Evolutionary conservation across 1,140 invertebrate genomes (phyloP), one percentile per base, ranked within the genome.

Genomic region (Bombus turneri): DNA sequence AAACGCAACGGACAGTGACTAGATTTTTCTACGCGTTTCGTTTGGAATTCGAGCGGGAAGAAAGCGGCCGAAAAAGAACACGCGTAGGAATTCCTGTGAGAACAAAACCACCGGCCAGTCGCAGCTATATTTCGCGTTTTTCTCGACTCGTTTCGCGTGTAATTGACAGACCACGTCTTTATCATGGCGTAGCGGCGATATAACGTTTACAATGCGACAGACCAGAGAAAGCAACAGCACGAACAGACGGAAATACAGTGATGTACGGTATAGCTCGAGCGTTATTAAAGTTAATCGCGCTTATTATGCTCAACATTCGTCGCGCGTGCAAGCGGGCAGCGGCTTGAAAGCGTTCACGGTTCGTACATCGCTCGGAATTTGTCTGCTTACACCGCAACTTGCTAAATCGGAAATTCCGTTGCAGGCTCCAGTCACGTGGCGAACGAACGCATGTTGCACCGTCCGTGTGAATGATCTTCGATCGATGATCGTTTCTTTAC

Each of bases 341-440:
- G 62, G 59, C 83, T 86, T 62, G 90, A 91, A 91, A 91, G 84
- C 68, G 83, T 90, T 91, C 83, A 91, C 90, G 90, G 72, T 91
- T 81, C 76, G 86, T 18, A n/a, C 68, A 31, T 62, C 53, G 18
- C 77, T 43, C 68, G 89, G 73, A 86, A 90, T 88, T 66, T 83
- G n/a, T 77, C 34, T 64, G 76, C 34, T 57, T 73, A 25, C 1
- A 28, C 31, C 8, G 2, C 3, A 37, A 25, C 57, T 34, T 18
- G 22, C 22, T 31, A 68, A 69, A 53, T 83, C 57, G 73, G 72
- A 66, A 86, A 53, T 68, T 66, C 34, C 76, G 41, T 53, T 73
- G 47, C 71, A 47, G 31, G 57, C 53, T 53, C 37, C 57, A 53
- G 34, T 71, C 37, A 25, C 22, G 9, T 25, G 10, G 10, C 5